Base-by-base conservation (phyloP, 2,888 invertebrate genomes). In the Oscheius sp. region DNA sequence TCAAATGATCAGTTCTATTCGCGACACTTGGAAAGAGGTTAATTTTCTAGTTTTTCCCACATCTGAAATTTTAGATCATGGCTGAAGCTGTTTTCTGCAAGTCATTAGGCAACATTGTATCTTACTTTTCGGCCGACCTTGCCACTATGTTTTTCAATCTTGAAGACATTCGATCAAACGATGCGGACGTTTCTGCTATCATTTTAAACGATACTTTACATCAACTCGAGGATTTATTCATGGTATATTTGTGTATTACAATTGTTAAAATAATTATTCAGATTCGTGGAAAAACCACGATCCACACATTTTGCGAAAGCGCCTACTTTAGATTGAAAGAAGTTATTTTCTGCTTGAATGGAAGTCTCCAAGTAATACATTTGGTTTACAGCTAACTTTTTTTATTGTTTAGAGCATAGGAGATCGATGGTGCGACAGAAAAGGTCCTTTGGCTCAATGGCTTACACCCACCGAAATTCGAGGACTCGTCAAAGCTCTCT, bases 381-480 rank as follows among this genome's bases (percentile, higher is more conserved):
- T n/a, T n/a, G n/a, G n/a, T n/a, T n/a, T n/a, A n/a, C n/a, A n/a
- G n/a, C n/a, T n/a, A n/a, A 43, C 18, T n/a, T n/a, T n/a, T n/a
- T n/a, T n/a, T n/a, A 25, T 56, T 45, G 23, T 81, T 52, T 64
- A 86, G 85, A 80, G 81, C 18, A 84, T 87, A 55, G 78, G 78
- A 25, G 83, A 86, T 70, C 79, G 87, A 0, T 87, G 87, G 87
- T 87, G 87, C 61, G 83, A 86, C 53, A 85, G 85, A 16, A 84
- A 79, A 56, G 87, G 87, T 3, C 86, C 86, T 18, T 76, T 87
- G 78, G 85, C 85, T 0, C 80, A 83, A 49, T 84, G 79, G 78
- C 70, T 87, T 46, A 83, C 71, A 35, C 73, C 81, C 16, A 49
- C 70, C 18, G 85, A 87, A 76, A 82, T 87, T 9, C 66, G 76